Evolutionary conservation across 2,797 vertebrate species (phyloP), one percentile per base, ranked within the genome.

Genomic region (Ceyx erithaca): DNA sequence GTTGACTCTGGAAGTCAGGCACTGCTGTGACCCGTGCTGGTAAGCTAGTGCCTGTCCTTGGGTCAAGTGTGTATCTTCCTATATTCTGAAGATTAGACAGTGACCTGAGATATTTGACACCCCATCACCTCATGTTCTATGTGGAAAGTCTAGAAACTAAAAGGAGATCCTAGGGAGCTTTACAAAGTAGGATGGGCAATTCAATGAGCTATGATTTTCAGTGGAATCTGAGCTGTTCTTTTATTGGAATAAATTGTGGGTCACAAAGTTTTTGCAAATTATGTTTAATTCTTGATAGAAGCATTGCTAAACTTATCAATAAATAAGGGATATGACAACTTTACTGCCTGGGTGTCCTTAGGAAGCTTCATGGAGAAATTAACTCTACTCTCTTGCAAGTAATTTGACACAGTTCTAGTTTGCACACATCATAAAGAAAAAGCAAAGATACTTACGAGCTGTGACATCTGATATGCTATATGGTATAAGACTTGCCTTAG

Each of bases 401-500:
- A 72, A 87, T 95, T 94, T 92, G 85, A 85, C 45, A 89, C 76
- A 76, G 66, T 89, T 95, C 59, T 92, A 78, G 41, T 92, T 72
- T 93, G 49, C 72, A 83, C 84, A 90, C 55, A 81, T 63, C 84
- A 85, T 91, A 93, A 93, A 93, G 80, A 64, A 90, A 88, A 91
- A 80, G 48, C 21, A 91, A 92, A 91, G 83, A 55, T 69, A 79
- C 17, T 91, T 91, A 70, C 59, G 64, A 79, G 17, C 13, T 69
- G 19, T 84, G 70, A 43, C 46, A 81, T 58, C 72, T 71, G 58
- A 87, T 90, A 67, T 31, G 6, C 6, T 79, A 10, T n/a, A 41
- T 54, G 33, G 22, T 76, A 8, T 51, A 75, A 57, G 64, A 87
- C 33, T 91, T 83, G 37, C 41, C 46, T 86, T 80, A 72, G 78